Conservation (phyloP, 2,797 vertebrate species). For the Silurus lanzhouensis region DNA sequence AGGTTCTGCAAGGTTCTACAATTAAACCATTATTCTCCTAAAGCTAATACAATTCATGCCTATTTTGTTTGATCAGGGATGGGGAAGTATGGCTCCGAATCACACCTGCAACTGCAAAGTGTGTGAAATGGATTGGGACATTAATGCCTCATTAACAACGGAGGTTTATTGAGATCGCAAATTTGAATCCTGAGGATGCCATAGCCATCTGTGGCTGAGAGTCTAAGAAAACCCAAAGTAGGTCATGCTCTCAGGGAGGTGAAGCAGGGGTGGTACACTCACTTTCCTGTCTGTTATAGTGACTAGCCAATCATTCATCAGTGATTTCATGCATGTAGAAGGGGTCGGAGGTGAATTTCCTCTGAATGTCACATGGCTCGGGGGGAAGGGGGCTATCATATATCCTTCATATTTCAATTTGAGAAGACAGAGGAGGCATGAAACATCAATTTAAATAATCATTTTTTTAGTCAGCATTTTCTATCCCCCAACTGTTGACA, state of each 20-base stretch:
- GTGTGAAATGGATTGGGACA: neutral
- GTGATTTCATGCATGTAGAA: neutral
- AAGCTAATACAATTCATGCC: neutral
- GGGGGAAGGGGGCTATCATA: too few relatives aligned
- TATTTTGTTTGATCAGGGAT: neutral
- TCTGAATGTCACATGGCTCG: too few relatives aligned
- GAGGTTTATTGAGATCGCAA: neutral
- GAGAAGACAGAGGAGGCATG: too few relatives aligned
- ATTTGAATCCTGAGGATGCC: neutral
- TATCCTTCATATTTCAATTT: too few relatives aligned
- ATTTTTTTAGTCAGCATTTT: too few relatives aligned
- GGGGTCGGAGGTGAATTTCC: neutral
- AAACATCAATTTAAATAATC: too few relatives aligned
- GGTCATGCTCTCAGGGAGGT: neutral
- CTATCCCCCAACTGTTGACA: too few relatives aligned
- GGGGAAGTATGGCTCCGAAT: neutral
- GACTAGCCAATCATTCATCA: neutral
- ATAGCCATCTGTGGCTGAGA: neutral
- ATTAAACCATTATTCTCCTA: neutral
- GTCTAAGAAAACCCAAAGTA: neutral
- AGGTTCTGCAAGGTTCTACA: slow-evolving; percentile 8
- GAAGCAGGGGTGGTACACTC: neutral
- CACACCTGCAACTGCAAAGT: slow-evolving; percentile 4
- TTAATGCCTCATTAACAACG: neutral
- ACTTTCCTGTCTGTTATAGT: neutral